Base-by-base conservation (phyloP, 2,113 vertebrate species). In the Oxyura jamaicensis region DNA sequence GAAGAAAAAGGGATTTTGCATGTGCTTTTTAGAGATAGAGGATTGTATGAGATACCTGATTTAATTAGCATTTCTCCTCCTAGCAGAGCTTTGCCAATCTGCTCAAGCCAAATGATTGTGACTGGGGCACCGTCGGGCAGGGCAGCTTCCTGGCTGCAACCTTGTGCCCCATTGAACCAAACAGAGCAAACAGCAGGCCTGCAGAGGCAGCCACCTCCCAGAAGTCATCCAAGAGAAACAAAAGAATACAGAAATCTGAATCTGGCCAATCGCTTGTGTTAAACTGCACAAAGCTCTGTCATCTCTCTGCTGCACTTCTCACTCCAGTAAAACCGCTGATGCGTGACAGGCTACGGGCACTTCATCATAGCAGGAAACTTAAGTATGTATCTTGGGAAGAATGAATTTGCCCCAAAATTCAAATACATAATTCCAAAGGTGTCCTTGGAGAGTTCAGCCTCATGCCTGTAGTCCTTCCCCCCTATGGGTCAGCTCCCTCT, bases 331-430 rank as follows among this genome's bases (percentile, higher is more conserved):
- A 81, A 60, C 25, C 59, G 21, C 53, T 58, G 41, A 35, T 79
- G 29, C 8, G 21, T 91, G 42, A 20, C 0, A 0, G 48, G 14
- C n/a, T 59, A 4, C 4, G 8, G 35, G 19, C 31, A 8, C 44
- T 74, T 91, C 59, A 58, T 73, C 41, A 48, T 6, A 23, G 65
- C 73, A 78, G 41, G 12, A 39, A 90, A 55, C 19, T 67, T 72
- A 36, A 26, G 78, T 36, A 12, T 10, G 3, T 25, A 3, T 46
- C 76, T 72, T 72, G 35, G 23, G 33, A 84, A 59, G 80, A 71
- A 84, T 6, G 4, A 83, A 67, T 63, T 7, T 25, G 0, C 33
- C 35, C 65, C 67, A 50, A 3, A 3, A 21, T 68, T 86, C 53
- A 83, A 79, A 72, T 86, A 17, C 16, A 52, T 78, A 31, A 39